A percentile compares a stretch with the other conserved stretches of the same genome.
Conservation (phyloP, 2,113 vertebrate genomes). For the Coregonus clupeaformis region DNA sequence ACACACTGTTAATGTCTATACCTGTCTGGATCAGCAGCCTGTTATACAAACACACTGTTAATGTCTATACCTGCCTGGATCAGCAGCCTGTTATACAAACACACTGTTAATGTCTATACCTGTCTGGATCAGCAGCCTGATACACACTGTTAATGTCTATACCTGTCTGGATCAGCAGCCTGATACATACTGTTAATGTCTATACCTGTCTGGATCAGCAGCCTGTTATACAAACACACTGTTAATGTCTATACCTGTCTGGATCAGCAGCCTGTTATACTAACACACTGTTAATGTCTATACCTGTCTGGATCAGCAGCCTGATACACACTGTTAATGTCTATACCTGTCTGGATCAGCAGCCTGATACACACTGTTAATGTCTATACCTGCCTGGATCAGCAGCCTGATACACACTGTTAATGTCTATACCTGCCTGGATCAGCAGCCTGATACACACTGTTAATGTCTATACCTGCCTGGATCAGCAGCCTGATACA, state of each 20-base stretch:
- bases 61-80: background rate
- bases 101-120: slow-evolving; percentile 11
- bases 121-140: background rate
- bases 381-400: slow-evolving; percentile 95
- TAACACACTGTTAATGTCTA: slow-evolving; percentile 96
- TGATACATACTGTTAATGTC: slow-evolving; percentile 17
- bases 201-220: background rate
- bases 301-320: slow-evolving; percentile 93
- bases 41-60: slow-evolving; percentile 27
- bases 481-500: slow-evolving; percentile 93
- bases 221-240: slow-evolving; percentile 57
- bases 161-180: background rate
- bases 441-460: slow-evolving; percentile 93
- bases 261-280: slow-evolving; percentile 94
- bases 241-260: slow-evolving; percentile 97
- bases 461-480: slow-evolving; percentile 96
- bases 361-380: slow-evolving; percentile 95
- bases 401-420: slow-evolving; percentile 94
- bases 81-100: slow-evolving; percentile 13
- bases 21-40: background rate
- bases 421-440: slow-evolving; percentile 96
- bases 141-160: background rate
- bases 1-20: slow-evolving; percentile 9
- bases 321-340: slow-evolving; percentile 97
- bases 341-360: slow-evolving; percentile 94